Percentiles rank a stretch among this genome's conserved stretches.
Conservation (phyloP, 2,888 invertebrate species). For the Maniola hyperantus region DNA sequence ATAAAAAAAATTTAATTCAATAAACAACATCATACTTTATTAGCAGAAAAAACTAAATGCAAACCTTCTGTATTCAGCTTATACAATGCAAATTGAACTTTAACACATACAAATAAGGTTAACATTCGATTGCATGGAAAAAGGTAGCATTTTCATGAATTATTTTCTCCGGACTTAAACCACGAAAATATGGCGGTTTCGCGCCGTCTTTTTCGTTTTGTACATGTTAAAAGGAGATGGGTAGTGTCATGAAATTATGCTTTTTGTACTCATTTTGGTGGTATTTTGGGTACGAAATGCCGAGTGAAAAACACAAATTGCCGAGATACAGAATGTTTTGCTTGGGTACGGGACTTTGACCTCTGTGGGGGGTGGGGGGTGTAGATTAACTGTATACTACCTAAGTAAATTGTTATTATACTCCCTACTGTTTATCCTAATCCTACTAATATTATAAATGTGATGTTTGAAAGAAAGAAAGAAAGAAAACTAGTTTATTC, state of each 20-base stretch:
- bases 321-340: background rate
- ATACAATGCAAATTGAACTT: background rate
- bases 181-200: constrained; percentile 22
- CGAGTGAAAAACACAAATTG: constrained; percentile 9
- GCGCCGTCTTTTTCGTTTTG: background rate
- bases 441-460: no score
- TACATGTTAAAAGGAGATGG: background rate
- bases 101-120: background rate
- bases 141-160: constrained; percentile 11
- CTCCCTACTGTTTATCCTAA: background rate
- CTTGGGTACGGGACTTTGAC: background rate
- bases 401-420: background rate
- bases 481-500: no score
- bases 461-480: no score
- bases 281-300: constrained; percentile 1
- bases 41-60: background rate
- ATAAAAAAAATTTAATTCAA: background rate
- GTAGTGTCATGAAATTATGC: constrained; percentile 4
- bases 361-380: background rate
- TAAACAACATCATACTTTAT: constrained; percentile 11
- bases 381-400: no score
- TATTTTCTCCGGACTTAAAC: constrained; percentile 13
- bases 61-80: background rate
- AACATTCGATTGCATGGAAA: background rate
- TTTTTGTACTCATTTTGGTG: constrained; percentile 6